Evolutionary conservation across 2,113 vertebrate genomes (phyloP), one percentile per base, ranked within the genome.

Genomic region (Cottus gobio): DNA sequence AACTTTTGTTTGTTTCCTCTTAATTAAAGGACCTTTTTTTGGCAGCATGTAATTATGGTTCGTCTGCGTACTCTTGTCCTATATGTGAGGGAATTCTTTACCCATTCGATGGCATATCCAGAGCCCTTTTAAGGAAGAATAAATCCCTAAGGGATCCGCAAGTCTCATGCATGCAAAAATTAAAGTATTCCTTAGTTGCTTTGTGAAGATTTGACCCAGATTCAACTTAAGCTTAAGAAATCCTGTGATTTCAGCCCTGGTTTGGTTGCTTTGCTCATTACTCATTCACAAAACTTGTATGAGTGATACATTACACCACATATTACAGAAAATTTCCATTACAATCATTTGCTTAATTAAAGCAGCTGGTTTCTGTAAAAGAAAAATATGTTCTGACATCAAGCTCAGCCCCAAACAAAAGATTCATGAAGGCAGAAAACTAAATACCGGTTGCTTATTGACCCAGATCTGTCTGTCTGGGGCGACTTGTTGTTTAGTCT

Each of bases 41-140:
- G 18, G 18, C 62, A 83, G 37, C 63, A 42, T 86, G 66, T 50
- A 90, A 83, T 87, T 87, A 64, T 82, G 85, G 83, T 79, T 46
- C 2, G 72, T 68, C 22, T 67, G 26, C 37, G 44, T 80, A 8
- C 63, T 82, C 64, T 69, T 16, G n/a, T 57, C 22, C 73, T 77
- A 71, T 78, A 80, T 82, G 68, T 61, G 58, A 64, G 34, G 20
- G 46, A 64, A 26, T 42, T 69, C 65, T 22, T 64, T 22, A 46
- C 52, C 60, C 8, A 24, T n/a, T 50, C 48, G 64, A 79, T 39
- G 61, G 37, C 80, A 63, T 70, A 52, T 66, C 30, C 22, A 42
- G 37, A 68, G 31, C 34, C 28, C 7, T 56, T 39, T 77, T 16
- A 80, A 69, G 42, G 22, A 4, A 34, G 7, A 26, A 71, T 31